phyloP scores from a whole-genome alignment of 2,113 vertebrate species.

The Vicugna pacos region DNA sequence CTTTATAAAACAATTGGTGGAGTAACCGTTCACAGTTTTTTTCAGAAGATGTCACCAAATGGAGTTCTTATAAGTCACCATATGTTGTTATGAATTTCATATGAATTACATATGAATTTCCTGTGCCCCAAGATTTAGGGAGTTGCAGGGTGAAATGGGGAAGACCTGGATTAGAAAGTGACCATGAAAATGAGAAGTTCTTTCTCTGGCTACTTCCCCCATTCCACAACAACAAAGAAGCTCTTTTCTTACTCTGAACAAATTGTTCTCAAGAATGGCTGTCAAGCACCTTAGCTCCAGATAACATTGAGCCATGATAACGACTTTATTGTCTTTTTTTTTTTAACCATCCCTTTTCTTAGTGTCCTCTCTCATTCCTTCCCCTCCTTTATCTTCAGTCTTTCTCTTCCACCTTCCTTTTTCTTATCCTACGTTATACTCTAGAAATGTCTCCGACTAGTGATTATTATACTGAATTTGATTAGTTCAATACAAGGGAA shows the following conservation, averaged over 20 bases:
- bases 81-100: neutral
- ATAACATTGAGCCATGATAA: neutral
- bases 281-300: neutral
- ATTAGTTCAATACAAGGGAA: constrained; percentile 8
- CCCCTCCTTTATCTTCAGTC: neutral
- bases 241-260: neutral
- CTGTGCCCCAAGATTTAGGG: neutral
- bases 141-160: neutral
- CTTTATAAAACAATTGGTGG: neutral
- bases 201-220: neutral
- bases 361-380: neutral
- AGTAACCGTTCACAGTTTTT: neutral
- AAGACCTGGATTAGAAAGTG: neutral
- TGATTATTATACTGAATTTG: neutral
- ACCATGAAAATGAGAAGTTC: neutral
- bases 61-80: neutral
- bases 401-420: neutral
- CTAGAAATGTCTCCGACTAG: neutral
- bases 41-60: constrained; percentile 22
- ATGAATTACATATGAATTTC: neutral
- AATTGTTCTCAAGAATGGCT: neutral
- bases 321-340: neutral
- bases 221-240: neutral
- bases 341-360: neutral
- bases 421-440: neutral